These are phyloP conservation scores for Drosophila fulvimacula DNA, from an alignment of 2,888 invertebrate genomes.

Conservation along the genomic window DNA sequence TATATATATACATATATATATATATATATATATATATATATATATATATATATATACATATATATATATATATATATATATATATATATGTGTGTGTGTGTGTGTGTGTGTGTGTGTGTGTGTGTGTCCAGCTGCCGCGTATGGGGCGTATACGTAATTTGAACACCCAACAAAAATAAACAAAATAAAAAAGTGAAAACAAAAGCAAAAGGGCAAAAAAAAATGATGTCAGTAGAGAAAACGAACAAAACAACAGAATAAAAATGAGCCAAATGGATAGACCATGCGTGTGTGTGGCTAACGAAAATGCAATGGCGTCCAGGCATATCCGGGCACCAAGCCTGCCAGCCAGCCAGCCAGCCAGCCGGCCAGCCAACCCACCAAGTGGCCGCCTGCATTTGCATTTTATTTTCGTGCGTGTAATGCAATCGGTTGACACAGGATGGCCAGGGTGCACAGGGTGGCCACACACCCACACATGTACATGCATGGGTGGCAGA, in stretches of 20 bases:
- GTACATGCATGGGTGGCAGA: neutral
- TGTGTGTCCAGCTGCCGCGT: conserved; percentile 13
- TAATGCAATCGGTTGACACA: conserved; percentile 58
- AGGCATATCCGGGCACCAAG: conserved; percentile 49
- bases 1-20: neutral
- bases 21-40: neutral
- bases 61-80: neutral
- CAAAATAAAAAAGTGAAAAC: conserved; percentile 80
- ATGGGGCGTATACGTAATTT: conserved; percentile 63
- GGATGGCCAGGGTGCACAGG: conserved; percentile 3
- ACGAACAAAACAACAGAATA: conserved; percentile 72
- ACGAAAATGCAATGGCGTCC: conserved; percentile 78
- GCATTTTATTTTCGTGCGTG: conserved; percentile 80
- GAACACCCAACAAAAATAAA: conserved; percentile 58
- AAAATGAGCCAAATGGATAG: conserved; percentile 62
- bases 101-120: no score
- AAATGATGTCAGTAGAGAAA: conserved; percentile 80
- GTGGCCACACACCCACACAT: neutral
- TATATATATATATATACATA: no score
- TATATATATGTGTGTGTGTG: no score
- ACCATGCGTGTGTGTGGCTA: conserved; percentile 55
- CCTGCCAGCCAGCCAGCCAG: neutral
- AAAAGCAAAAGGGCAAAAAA: conserved; percentile 67
- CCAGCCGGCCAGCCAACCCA: neutral
- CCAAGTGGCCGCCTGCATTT: conserved; percentile 53